phyloP scores from a whole-genome alignment of 2,113 vertebrate genomes.

The Proteles cristata region DNA sequence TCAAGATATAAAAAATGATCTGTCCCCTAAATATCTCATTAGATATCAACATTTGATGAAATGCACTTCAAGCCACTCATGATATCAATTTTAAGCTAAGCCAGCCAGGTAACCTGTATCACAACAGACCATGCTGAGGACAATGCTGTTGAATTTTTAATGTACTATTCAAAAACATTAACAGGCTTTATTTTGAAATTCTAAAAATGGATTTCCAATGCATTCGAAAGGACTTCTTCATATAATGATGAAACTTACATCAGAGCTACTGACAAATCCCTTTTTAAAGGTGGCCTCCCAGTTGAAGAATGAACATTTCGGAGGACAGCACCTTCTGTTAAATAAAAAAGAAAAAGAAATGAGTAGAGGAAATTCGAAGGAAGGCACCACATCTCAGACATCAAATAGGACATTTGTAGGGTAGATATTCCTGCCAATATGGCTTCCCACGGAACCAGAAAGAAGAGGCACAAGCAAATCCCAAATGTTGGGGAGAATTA shows the following conservation, averaged over 20 bases:
- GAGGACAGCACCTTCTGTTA: background rate
- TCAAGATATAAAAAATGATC: constrained; percentile 52
- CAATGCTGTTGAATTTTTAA: constrained; percentile 54
- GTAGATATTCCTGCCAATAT: background rate
- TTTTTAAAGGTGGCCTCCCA: background rate
- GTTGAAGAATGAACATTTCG: constrained; percentile 15
- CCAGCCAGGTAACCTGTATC: constrained; percentile 48
- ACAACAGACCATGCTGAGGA: background rate
- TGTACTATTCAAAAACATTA: background rate
- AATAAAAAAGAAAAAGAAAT: background rate
- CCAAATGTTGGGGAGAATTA: background rate
- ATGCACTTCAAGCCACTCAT: constrained; percentile 53
- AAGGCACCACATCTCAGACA: background rate
- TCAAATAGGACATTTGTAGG: background rate
- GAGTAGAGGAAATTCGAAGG: background rate
- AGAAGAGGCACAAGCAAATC: background rate
- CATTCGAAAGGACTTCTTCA: constrained; percentile 21
- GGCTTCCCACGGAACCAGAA: background rate
- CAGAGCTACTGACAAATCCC: background rate
- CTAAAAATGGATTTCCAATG: constrained; percentile 56
- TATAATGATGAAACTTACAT: background rate
- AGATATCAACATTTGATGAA: constrained; percentile 64
- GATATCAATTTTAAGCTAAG: constrained; percentile 61
- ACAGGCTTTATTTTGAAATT: constrained; percentile 56
- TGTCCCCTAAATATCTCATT: constrained; percentile 58